phyloP scores from a whole-genome alignment of 2,113 vertebrate species.

The Rattus norvegicus region DNA sequence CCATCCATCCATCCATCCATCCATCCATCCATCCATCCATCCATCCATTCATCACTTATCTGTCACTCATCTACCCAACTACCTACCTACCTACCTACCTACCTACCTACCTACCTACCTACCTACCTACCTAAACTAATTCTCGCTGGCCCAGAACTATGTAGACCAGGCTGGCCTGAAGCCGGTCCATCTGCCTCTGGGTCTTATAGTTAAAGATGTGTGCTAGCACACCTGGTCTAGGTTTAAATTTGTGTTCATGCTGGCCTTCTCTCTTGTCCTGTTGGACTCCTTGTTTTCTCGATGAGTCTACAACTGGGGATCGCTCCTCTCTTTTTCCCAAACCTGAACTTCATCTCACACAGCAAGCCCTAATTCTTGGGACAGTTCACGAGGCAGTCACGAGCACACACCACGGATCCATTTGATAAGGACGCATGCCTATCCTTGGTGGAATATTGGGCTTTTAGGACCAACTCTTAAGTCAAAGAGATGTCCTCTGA shows the following conservation, averaged over 20 bases:
- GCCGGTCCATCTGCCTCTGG: neutral
- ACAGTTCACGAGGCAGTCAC: neutral
- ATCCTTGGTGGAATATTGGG: neutral
- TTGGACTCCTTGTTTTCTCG: neutral
- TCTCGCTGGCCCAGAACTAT: neutral
- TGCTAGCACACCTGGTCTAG: neutral
- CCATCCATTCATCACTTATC: neutral
- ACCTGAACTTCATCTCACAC: neutral
- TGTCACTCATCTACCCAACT: neutral
- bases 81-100: accelerated
- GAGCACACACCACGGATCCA: too few species aligned
- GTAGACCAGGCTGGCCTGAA: neutral
- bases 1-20: too few species aligned
- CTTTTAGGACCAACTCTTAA: neutral
- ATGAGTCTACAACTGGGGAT: neutral
- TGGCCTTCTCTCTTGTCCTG: neutral
- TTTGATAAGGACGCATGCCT: neutral
- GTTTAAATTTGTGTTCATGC: neutral
- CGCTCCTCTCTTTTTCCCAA: neutral
- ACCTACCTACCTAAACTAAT: neutral
- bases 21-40: too few species aligned
- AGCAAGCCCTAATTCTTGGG: neutral
- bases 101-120: too few species aligned
- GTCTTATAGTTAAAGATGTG: neutral
- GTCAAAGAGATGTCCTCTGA: neutral